Conservation (phyloP, 2,888 invertebrate species). For the Omphaloscelis lunosa region DNA sequence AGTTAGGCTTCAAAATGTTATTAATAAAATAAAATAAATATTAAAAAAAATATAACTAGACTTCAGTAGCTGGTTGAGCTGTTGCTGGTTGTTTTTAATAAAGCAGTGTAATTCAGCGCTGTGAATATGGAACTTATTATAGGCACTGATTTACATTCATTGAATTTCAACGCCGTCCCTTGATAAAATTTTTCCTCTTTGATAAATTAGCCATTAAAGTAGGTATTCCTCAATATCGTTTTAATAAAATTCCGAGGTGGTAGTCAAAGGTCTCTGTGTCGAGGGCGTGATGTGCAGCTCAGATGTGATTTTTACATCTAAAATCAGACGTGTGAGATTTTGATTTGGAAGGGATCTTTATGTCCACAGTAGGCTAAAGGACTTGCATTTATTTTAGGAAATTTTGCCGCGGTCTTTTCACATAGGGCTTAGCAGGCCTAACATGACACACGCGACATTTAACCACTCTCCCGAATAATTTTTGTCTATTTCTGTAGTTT, state of each 20-base stretch:
- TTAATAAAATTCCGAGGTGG: constrained; percentile 21
- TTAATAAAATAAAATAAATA: too few relatives aligned
- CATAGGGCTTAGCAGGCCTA: too few relatives aligned
- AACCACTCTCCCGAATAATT: too few relatives aligned
- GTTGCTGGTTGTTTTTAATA: neutral
- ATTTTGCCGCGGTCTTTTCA: neutral
- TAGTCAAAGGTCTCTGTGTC: constrained; percentile 27
- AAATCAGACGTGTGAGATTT: neutral
- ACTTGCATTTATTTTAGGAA: neutral
- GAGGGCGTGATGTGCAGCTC: constrained; percentile 19
- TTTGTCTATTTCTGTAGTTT: too few relatives aligned
- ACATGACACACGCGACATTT: too few relatives aligned
- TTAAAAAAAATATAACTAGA: too few relatives aligned
- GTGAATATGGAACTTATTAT: neutral
- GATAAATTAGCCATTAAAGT: neutral
- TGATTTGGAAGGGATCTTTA: neutral
- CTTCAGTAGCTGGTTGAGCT: neutral
- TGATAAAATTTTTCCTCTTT: neutral
- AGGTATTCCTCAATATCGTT: constrained; percentile 4
- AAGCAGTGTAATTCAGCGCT: neutral
- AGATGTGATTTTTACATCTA: neutral
- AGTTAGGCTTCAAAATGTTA: neutral
- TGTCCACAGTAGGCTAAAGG: neutral
- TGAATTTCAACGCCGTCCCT: neutral
- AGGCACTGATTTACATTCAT: neutral